Conservation (phyloP, 2,888 invertebrate genomes). For the Cynaeus angustus region DNA sequence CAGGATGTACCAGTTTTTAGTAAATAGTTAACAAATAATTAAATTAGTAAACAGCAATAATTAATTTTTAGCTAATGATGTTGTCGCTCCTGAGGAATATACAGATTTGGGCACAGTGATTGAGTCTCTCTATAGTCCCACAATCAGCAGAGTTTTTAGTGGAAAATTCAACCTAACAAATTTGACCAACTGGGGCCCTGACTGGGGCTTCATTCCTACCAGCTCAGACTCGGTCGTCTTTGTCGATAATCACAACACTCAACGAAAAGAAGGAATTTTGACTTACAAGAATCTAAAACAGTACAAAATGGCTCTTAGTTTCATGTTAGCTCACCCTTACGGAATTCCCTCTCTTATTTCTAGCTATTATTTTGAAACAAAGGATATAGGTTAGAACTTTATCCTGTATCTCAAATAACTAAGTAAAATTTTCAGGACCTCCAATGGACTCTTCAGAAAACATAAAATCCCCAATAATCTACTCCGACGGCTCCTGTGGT, state of each 20-base stretch:
- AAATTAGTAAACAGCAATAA: conserved; percentile 73
- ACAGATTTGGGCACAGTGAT: no score
- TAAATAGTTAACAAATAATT: conserved; percentile 52
- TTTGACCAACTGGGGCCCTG: conserved; percentile 77
- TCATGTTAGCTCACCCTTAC: conserved; percentile 88
- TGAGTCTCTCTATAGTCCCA: no score
- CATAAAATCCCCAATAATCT: conserved; percentile 73
- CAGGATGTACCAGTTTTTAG: conserved; percentile 73
- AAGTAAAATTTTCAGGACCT: conserved; percentile 49
- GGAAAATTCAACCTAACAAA: conserved; percentile 79
- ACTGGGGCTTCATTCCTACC: conserved; percentile 78
- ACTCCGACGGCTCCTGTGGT: conserved; percentile 78
- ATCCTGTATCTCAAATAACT: no score
- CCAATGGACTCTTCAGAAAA: not conserved
- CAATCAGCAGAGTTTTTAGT: conserved; percentile 74
- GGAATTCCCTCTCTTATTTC: conserved; percentile 89
- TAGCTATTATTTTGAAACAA: conserved; percentile 80
- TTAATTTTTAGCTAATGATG: no score
- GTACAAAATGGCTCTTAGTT: conserved; percentile 83
- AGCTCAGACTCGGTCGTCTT: conserved; percentile 63
- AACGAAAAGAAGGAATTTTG: conserved; percentile 78
- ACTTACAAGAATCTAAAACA: conserved; percentile 78
- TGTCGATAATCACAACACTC: conserved; percentile 82
- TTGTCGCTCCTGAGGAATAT: no score
- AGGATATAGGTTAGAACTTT: conserved; percentile 71